These are phyloP conservation scores for Parazoanthus atlanticus DNA, from an alignment of 92 coral and sea anemone species.

Conservation along the genomic window DNA sequence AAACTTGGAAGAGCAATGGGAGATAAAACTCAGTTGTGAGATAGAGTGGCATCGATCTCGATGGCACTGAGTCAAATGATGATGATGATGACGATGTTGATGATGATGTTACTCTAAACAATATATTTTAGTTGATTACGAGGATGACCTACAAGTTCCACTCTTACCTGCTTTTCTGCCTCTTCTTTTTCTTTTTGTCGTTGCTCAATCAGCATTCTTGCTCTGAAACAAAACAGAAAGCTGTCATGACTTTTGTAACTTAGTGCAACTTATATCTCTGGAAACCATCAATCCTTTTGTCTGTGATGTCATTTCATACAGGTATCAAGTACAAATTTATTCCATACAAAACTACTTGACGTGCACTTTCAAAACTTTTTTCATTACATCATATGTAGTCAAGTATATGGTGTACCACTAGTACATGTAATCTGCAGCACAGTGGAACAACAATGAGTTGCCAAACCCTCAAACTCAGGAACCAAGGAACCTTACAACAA, in stretches of 20 bases:
- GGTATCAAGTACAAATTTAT: neutral
- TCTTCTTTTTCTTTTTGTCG: conserved; percentile 74
- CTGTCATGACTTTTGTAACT: neutral
- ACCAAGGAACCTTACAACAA: too few relatives aligned
- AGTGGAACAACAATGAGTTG: too few relatives aligned
- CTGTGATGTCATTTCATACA: neutral
- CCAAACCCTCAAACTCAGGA: too few relatives aligned
- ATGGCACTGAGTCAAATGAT: too few relatives aligned
- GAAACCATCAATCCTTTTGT: conserved; percentile 5
- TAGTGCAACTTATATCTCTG: conserved; percentile 56
- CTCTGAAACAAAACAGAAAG: conserved; percentile 54
- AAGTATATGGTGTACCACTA: too few relatives aligned
- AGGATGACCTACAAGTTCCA: neutral
- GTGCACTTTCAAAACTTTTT: too few relatives aligned
- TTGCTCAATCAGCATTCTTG: conserved; percentile 76
- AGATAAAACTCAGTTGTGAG: too few relatives aligned
- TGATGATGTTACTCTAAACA: neutral
- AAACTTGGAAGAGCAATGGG: too few relatives aligned
- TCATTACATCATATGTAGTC: too few relatives aligned
- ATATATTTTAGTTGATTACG: neutral
- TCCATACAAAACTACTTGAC: too few relatives aligned
- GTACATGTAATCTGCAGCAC: too few relatives aligned
- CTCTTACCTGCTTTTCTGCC: conserved; percentile 66
- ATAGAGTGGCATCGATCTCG: too few relatives aligned
- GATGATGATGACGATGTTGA: neutral